A percentile compares a stretch with the other conserved stretches of the same genome.
phyloP scores from a whole-genome alignment of 2,888 invertebrate genomes.

The Bhutanitis thaidina region DNA sequence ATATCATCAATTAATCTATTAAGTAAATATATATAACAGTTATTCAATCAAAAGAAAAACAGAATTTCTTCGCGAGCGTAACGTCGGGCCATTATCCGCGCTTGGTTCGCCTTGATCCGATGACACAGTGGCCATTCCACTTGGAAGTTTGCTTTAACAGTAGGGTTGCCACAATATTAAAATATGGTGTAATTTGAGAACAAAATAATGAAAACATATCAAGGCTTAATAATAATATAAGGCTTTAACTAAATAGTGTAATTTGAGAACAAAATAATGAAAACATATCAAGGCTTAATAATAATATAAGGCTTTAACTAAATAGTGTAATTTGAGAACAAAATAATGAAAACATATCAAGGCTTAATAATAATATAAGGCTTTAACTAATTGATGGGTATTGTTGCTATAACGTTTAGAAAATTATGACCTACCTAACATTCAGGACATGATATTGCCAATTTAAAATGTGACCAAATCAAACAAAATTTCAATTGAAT shows the following conservation, averaged over 20 bases:
- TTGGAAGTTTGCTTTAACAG: constrained; percentile 28
- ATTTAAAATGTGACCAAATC: too few species aligned
- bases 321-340: not conserved
- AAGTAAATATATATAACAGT: constrained; percentile 6
- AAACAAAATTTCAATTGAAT: too few species aligned
- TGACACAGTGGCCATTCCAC: constrained; percentile 58
- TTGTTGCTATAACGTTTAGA: too few species aligned
- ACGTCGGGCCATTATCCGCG: constrained; percentile 33
- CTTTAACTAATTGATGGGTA: too few species aligned
- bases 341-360: too few species aligned
- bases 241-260: too few species aligned
- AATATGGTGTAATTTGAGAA: not conserved
- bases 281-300: too few species aligned
- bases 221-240: too few species aligned
- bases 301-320: too few species aligned
- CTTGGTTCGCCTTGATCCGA: constrained; percentile 48
- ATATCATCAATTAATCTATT: constrained; percentile 4
- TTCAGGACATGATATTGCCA: too few species aligned
- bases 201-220: not conserved
- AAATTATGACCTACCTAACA: too few species aligned
- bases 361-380: too few species aligned
- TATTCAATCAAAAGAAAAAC: constrained; percentile 15
- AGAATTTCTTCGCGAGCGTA: constrained; percentile 18
- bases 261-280: not conserved
- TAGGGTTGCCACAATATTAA: constrained; percentile 39